Evolutionary conservation across 1,140 invertebrate genomes (phyloP), one percentile per base, ranked within the genome.

Genomic region (Drosophila simulans): DNA sequence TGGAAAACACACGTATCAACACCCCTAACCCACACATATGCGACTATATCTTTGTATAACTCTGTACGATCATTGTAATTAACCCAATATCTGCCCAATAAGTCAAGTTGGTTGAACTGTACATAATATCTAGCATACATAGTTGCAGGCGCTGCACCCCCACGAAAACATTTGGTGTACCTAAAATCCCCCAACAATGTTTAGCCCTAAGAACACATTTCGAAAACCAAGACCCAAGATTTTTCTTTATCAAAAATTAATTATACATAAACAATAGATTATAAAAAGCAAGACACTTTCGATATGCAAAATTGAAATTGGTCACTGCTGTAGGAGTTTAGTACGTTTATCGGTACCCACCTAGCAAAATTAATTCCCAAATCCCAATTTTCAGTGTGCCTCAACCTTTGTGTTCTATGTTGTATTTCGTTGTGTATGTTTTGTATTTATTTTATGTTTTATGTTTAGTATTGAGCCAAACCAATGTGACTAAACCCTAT

Each of bases 401-500:
- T 40, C 45, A 17, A 42, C 46, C 54, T 45, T 51, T 73, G 40
- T 72, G 55, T 72, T 72, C 25, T 40, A 72, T 72, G 68, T 71
- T 25, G 68, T 71, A 71, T 70, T 70, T n/a, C 20, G 52, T 70
- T 72, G 68, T 72, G 37, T 72, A 59, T 60, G 55, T 72, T 60
- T 72, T 46, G 69, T 72, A 34, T 42, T 58, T 63, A 54, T 25
- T 63, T 63, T 63, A 39, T 63, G 66, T 75, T 73, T 45, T 46
- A 58, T 58, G 72, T 75, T 35, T 75, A 75, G 70, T 65, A n/a
- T 63, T 53, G 48, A 54, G 48, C 42, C 35, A 53, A 72, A 46
- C 46, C 46, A 74, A 53, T 89, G 83, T 88, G 84, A 88, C 83
- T 88, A 86, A 83, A 83, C 48, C 64, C 20, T 49, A 54, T 15